Percentiles rank a stretch among this genome's conserved stretches.
phyloP scores from a whole-genome alignment of 2,888 invertebrate species.

The Dynastes tityus region DNA sequence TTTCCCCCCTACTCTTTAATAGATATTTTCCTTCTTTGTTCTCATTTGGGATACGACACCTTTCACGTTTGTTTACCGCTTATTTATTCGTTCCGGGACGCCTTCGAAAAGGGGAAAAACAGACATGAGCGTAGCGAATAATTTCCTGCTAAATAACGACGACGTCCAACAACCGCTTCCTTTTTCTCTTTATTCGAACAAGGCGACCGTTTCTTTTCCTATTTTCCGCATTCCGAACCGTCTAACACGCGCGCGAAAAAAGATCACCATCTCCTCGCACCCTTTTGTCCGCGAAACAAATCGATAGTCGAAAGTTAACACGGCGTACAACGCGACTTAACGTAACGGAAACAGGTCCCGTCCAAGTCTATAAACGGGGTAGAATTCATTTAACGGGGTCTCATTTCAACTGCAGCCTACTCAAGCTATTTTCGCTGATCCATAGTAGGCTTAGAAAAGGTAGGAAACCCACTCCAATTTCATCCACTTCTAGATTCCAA shows the following conservation, averaged over 20 bases:
- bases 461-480: background rate
- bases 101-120: background rate
- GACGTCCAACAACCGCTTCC: background rate
- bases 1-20: too few species aligned
- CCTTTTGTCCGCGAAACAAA: conserved; percentile 18
- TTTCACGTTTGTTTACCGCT: background rate
- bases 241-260: background rate
- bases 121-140: background rate
- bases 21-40: too few species aligned
- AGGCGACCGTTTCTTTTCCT: background rate
- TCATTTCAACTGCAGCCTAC: background rate
- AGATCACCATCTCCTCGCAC: background rate
- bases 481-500: conserved; percentile 3
- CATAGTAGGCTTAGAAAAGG: too few species aligned
- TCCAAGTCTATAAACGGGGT: conserved; percentile 20
- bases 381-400: conserved; percentile 28
- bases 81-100: background rate
- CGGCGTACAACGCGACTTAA: conserved; percentile 19
- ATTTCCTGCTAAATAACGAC: conserved; percentile 13
- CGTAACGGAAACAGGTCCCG: conserved; percentile 24
- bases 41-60: background rate
- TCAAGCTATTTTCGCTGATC: background rate
- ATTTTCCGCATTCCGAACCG: too few species aligned
- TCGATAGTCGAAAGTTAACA: conserved; percentile 37
- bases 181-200: background rate